Evolutionary conservation across 2,888 invertebrate species (phyloP), one percentile per base, ranked within the genome.

Genomic region (Megamerina dolium): DNA sequence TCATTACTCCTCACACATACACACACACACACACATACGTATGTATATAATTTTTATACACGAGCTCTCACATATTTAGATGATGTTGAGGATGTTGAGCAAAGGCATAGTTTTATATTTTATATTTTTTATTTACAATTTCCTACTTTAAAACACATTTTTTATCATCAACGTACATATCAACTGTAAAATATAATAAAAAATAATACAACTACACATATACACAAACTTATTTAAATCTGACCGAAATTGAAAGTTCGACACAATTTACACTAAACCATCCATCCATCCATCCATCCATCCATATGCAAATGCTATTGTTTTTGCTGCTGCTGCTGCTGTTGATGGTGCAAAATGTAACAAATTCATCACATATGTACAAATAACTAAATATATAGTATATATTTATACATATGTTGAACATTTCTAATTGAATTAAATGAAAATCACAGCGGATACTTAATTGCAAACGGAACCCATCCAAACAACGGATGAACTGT

Each of bases 91-190:
- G n/a, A n/a, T n/a, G n/a, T n/a, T n/a, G n/a, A n/a, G n/a, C n/a
- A n/a, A n/a, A n/a, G n/a, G n/a, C n/a, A n/a, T n/a, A n/a, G n/a
- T n/a, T n/a, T n/a, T n/a, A n/a, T n/a, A 23, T 8, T 8, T 23
- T 23, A 23, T 12, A 31, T 5, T 14, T 12, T 12, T 12, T 5
- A 12, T 6, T 13, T 43, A 37, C 44, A 59, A 62, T 61, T 63
- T 63, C 63, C 63, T 63, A 64, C 65, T 63, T 61, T 64, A 64
- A 63, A 63, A 61, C 51, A 58, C 65, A 64, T 63, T 64, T 48
- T 61, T 63, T 54, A 59, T 61, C 64, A 63, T 63, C 57, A 64
- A 43, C 49, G 41, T 45, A 38, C 46, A 48, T 56, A 53, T 54
- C 53, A 50, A 40, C 32, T n/a, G n/a, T n/a, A n/a, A n/a, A n/a